Percentiles rank a stretch among this genome's conserved stretches.
phyloP scores from a whole-genome alignment of 35 echinoderm and acorn worm genomes.

The Amphiura filiformis region DNA sequence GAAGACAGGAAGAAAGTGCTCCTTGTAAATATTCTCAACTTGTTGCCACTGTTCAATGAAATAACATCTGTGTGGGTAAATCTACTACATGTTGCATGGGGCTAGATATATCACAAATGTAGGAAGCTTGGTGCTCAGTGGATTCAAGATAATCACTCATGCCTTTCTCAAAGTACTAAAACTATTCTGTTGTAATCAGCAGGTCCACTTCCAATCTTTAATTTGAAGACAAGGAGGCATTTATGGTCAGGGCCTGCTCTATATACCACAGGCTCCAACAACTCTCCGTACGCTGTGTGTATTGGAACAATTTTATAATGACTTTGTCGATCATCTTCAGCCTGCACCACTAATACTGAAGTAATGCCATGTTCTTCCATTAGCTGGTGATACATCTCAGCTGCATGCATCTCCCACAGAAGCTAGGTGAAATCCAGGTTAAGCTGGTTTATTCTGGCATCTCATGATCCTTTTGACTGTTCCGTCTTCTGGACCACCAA shows the following conservation, averaged over 20 bases:
- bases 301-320: not conserved
- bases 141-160: not conserved
- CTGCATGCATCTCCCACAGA: not conserved
- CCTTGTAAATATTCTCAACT: not conserved
- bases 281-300: not conserved
- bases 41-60: not conserved
- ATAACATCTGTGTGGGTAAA: not conserved
- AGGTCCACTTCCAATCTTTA: not conserved
- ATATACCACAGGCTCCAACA: not conserved
- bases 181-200: not conserved
- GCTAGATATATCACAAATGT: not conserved
- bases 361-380: not conserved
- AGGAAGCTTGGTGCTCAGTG: not conserved
- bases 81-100: not conserved
- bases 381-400: not conserved
- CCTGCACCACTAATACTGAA: not conserved
- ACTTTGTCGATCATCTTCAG: not conserved
- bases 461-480: not conserved
- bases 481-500: not conserved
- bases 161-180: not conserved
- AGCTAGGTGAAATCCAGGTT: not conserved
- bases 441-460: not conserved
- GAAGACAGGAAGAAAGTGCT: not conserved
- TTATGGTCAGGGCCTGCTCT: not conserved
- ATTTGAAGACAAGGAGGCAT: not conserved